Evolutionary conservation across 2,888 invertebrate genomes (phyloP).

Genomic region (Geotrupes spiniger): DNA sequence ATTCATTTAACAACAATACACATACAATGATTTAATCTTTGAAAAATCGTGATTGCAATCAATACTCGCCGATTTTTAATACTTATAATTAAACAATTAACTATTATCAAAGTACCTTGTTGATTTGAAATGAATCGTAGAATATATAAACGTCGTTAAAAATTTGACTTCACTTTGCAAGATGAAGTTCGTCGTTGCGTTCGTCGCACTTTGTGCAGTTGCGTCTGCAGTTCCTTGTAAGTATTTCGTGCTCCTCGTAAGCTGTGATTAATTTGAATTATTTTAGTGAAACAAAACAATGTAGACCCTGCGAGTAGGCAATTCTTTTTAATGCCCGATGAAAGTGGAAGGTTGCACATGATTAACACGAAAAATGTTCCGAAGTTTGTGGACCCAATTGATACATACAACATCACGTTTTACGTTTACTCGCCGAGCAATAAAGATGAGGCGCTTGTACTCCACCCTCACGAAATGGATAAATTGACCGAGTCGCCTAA

Average conservation of each 20-base stretch:
- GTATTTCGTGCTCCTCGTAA: background rate
- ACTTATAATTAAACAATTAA: too few relatives aligned
- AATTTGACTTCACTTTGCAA: background rate
- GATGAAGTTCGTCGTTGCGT: constrained; percentile 8
- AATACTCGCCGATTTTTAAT: too few relatives aligned
- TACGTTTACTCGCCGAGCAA: constrained; percentile 14
- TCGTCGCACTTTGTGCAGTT: constrained; percentile 6
- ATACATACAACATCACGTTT: constrained; percentile 15
- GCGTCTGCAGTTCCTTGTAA: constrained; percentile 8
- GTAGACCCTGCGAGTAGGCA: constrained; percentile 7
- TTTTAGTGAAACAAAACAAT: constrained; percentile 7
- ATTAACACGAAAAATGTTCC: constrained; percentile 11
- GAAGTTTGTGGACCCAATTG: constrained; percentile 14
- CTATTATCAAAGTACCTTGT: too few relatives aligned
- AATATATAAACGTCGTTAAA: too few relatives aligned
- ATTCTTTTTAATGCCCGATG: constrained; percentile 16
- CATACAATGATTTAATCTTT: too few relatives aligned
- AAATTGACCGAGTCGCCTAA: constrained; percentile 8
- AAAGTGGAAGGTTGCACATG: constrained; percentile 15
- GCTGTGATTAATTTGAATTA: background rate
- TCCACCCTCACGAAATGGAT: constrained; percentile 17
- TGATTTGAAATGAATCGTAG: too few relatives aligned
- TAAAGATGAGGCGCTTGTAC: constrained; percentile 7
- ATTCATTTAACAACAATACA: too few relatives aligned
- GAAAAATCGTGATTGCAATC: too few relatives aligned